Conservation (phyloP, 2,797 vertebrate species). For the Glyptemys insculpta region DNA sequence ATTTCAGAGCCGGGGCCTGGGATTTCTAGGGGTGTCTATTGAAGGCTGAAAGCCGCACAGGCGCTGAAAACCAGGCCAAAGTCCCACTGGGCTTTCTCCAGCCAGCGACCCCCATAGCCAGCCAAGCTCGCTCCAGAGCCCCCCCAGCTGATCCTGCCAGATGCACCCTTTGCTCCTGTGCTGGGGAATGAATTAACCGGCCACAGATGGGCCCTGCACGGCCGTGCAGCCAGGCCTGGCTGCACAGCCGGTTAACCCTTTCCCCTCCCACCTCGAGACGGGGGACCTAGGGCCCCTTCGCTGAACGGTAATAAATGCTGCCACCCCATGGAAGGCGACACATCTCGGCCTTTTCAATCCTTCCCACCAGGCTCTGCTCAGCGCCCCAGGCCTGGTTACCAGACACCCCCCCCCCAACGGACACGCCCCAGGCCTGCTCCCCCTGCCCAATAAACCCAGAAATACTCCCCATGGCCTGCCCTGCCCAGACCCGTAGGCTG, state of each 20-base stretch:
- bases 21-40: background rate
- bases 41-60: background rate
- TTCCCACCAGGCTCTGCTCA: background rate
- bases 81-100: background rate
- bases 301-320: background rate
- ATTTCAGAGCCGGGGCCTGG: background rate
- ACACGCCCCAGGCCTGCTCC: background rate
- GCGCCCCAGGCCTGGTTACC: background rate
- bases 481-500: background rate
- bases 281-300: background rate
- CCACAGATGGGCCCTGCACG: constrained; percentile 50
- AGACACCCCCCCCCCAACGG: fast-evolving
- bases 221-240: constrained; percentile 21
- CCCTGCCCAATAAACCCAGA: background rate
- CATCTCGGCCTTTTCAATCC: background rate
- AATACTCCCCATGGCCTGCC: background rate
- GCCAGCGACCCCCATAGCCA: background rate
- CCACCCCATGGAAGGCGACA: background rate
- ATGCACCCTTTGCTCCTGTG: background rate
- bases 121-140: background rate
- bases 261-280: background rate
- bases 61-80: background rate
- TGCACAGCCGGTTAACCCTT: constrained; percentile 32
- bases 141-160: background rate
- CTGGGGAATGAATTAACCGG: constrained; percentile 54